Conservation (phyloP, 2,113 vertebrate genomes). For the Silurus glanis region DNA sequence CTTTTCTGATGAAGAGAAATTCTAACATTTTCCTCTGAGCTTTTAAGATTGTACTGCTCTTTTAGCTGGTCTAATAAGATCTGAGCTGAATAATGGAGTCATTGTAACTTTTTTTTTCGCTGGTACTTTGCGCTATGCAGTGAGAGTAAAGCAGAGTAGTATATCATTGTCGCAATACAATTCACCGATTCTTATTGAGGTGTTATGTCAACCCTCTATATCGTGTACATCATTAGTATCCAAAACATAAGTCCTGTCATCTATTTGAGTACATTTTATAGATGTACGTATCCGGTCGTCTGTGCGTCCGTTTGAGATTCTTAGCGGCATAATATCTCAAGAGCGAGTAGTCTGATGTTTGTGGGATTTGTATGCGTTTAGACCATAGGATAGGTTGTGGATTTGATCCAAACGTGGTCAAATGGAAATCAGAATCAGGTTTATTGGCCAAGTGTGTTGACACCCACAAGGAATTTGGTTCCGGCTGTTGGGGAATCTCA, state of each 20-base stretch:
- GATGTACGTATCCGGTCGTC: not conserved
- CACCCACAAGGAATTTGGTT: no score
- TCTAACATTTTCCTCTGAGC: not conserved
- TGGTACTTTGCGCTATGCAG: not conserved
- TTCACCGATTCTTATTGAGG: not conserved
- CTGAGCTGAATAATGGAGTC: not conserved
- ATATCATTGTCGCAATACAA: not conserved
- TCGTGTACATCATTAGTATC: not conserved
- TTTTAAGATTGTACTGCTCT: not conserved
- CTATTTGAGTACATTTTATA: not conserved
- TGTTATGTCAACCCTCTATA: not conserved
- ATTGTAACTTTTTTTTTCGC: not conserved
- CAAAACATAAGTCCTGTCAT: not conserved
- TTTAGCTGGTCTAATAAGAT: not conserved
- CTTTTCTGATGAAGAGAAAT: not conserved
- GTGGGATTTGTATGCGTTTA: not conserved
- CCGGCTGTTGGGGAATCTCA: no score
- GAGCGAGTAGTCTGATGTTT: not conserved
- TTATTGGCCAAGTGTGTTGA: no score
- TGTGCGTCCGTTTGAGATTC: not conserved
- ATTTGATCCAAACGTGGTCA: not conserved
- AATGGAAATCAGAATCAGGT: not conserved
- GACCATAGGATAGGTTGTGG: not conserved
- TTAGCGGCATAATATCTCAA: not conserved
- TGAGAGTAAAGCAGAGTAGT: not conserved